A percentile compares a stretch with the other conserved stretches of the same genome.
These are phyloP conservation scores for Peromyscus nudipes DNA, from an alignment of 2,797 vertebrate genomes.

Conservation along the genomic window DNA sequence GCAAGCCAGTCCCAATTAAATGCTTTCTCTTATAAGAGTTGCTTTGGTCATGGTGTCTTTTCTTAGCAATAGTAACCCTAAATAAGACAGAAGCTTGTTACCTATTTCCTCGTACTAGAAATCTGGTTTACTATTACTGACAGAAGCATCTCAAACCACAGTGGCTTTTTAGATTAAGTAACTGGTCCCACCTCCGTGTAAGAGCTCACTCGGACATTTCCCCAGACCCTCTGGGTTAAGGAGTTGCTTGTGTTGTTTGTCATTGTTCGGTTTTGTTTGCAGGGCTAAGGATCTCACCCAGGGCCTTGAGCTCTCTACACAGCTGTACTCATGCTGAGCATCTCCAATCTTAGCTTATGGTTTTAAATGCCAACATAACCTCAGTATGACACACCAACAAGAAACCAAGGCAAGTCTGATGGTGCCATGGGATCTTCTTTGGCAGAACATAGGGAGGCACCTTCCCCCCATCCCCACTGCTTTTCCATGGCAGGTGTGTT, in stretches of 20 bases:
- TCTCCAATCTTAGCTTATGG: background rate
- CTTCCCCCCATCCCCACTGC: background rate
- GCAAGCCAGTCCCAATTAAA: background rate
- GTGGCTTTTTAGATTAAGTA: background rate
- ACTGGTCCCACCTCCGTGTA: background rate
- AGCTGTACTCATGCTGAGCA: background rate
- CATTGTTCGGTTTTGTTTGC: background rate
- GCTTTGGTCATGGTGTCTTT: background rate
- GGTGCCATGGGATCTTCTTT: background rate
- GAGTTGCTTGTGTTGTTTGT: background rate
- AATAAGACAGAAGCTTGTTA: background rate
- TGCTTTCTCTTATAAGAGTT: background rate
- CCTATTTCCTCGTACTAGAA: background rate
- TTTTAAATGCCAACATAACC: background rate
- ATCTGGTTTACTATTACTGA: background rate
- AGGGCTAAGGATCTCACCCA: background rate
- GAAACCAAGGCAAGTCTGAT: background rate
- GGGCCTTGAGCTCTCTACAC: background rate
- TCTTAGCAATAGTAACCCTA: background rate
- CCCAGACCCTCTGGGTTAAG: background rate
- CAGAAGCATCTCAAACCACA: background rate
- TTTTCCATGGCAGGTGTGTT: background rate
- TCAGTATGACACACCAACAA: background rate
- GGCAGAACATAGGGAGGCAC: background rate
- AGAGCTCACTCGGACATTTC: background rate